Evolutionary conservation across 2,888 invertebrate species (phyloP), one percentile per base, ranked within the genome.

Genomic region (Erebia epiphron): DNA sequence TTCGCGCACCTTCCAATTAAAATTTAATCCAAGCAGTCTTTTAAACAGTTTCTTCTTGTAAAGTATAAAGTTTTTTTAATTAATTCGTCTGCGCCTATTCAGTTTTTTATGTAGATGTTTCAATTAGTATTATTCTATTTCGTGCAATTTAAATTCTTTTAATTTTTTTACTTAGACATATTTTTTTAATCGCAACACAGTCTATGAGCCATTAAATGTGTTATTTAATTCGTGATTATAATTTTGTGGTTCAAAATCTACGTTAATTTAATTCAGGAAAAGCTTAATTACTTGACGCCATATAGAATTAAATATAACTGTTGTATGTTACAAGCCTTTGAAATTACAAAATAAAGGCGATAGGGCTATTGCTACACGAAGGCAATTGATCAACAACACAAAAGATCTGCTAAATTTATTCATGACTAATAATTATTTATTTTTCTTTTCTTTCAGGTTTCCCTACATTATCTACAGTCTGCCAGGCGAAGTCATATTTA

Each of bases 21-120:
- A 72, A 72, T 63, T 69, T 69, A 69, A 72, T 72, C 72, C 71
- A 68, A 71, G 68, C 68, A 68, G 68, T 71, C 71, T 71, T 71
- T 71, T 64, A 71, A 71, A 68, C 68, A 71, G 67, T 71, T 67
- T 71, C 67, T 71, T 64, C 71, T 71, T 71, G 71, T 71, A 71
- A 71, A 68, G 71, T 67, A 67, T 67, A 67, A 67, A 67, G 67
- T 67, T 67, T 67, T 67, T 67, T 67, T 67, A 67, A 67, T 67
- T 67, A 67, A 67, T 67, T 67, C 67, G 67, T 67, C 67, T 67
- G 67, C 67, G 49, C 58, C 67, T 58, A 67, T 67, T 65, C 50
- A 69, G 35, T 69, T 52, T 60, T 69, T 60, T 65, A 43, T 54
- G 54, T 50, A 60, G 18, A 18, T 60, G 41, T 65, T 50, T 60